Percentiles rank a stretch among this genome's conserved stretches.
phyloP scores from a whole-genome alignment of 2,888 invertebrate genomes.

The Pristionchus mayeri region DNA sequence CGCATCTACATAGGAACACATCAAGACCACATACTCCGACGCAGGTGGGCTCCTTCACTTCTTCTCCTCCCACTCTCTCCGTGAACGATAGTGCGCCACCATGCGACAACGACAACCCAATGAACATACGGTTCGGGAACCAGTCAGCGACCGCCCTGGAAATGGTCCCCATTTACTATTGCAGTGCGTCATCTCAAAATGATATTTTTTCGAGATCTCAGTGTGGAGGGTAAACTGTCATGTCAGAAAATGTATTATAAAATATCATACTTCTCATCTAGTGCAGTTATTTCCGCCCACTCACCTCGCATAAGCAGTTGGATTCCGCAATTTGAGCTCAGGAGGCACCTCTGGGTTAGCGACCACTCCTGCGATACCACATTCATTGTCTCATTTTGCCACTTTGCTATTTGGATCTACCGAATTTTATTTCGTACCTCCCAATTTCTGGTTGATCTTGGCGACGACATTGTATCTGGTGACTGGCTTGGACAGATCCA shows the following conservation, averaged over 20 bases:
- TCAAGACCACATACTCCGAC: conserved; percentile 52
- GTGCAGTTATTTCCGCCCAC: neutral
- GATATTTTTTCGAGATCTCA: no score
- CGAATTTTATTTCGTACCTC: neutral
- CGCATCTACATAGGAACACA: neutral
- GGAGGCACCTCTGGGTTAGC: neutral
- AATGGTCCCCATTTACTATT: no score
- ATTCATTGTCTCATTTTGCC: neutral
- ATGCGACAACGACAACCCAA: conserved; percentile 61
- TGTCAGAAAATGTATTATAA: no score
- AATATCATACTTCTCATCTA: no score
- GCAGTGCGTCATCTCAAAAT: no score
- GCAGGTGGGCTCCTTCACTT: conserved; percentile 57
- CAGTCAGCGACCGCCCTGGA: conserved; percentile 19
- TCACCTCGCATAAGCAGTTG: neutral
- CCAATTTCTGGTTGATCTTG: conserved; percentile 45
- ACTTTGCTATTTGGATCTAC: no score
- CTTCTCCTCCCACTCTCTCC: conserved; percentile 50
- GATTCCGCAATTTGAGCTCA: neutral
- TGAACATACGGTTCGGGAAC: conserved; percentile 50
- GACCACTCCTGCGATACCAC: neutral
- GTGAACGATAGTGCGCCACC: conserved; percentile 52
- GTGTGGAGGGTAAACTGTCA: no score
- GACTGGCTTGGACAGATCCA: neutral
- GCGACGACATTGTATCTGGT: neutral